Evolutionary conservation across 1,140 invertebrate genomes (phyloP).

Genomic region (Zaprionus kolodkinae): DNA sequence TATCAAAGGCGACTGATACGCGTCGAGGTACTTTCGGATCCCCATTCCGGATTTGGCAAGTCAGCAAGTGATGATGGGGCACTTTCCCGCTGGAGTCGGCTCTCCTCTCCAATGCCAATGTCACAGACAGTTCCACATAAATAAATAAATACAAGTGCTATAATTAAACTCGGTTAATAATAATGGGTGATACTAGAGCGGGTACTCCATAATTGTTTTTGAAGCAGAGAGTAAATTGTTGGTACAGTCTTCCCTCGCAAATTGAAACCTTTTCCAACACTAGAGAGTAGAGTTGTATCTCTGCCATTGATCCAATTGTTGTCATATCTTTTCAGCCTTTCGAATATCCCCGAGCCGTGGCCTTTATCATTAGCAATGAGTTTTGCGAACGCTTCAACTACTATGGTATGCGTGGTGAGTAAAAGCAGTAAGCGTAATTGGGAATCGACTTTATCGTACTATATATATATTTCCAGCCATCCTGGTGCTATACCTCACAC

Average conservation of each 20-base stretch:
- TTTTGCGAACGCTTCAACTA: conserved; percentile 98
- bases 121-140: not conserved
- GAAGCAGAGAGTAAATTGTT: conserved; percentile 9
- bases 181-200: not conserved
- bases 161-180: conserved; percentile 2
- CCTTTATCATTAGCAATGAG: conserved; percentile 97
- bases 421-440: not conserved
- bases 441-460: not conserved
- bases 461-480: conserved; percentile 87
- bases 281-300: too few species aligned
- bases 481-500: conserved; percentile 90
- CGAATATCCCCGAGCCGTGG: conserved; percentile 93
- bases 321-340: conserved; percentile 7
- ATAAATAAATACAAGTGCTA: conserved; percentile 4
- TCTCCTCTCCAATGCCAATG: not conserved
- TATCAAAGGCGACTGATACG: conserved; percentile 1
- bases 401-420: conserved; percentile 97
- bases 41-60: conserved; percentile 7
- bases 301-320: not conserved
- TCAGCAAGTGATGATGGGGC: conserved; percentile 29
- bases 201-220: conserved; percentile 7
- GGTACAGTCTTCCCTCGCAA: not conserved
- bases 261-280: conserved; percentile 7
- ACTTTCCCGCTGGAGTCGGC: conserved; percentile 15
- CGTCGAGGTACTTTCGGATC: not conserved